phyloP scores from a whole-genome alignment of 1,140 invertebrate species.

The Elysia chlorotica region DNA sequence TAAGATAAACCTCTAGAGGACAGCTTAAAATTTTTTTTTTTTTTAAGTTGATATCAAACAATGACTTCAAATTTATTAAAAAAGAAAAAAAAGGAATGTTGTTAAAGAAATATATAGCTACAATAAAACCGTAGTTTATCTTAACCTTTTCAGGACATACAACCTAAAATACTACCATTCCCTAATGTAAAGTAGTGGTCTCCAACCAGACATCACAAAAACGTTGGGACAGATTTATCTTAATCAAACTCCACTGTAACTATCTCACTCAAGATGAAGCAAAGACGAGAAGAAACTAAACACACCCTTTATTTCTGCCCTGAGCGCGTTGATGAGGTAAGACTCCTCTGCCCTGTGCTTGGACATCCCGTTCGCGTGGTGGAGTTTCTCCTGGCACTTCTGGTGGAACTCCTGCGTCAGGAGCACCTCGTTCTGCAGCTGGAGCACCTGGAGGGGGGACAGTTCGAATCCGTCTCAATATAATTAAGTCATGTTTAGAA shows the following conservation, averaged over 20 bases:
- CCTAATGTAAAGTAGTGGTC: neutral
- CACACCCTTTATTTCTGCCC: slow-evolving; percentile 36
- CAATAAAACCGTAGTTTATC: neutral
- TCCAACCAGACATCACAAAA: neutral
- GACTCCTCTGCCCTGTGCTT: slow-evolving; percentile 28
- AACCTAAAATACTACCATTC: neutral
- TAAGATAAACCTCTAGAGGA: too few species aligned
- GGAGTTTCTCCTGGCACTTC: slow-evolving; percentile 53
- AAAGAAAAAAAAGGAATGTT: too few species aligned
- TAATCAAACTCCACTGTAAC: too few species aligned
- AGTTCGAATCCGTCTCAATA: too few species aligned
- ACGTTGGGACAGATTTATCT: neutral
- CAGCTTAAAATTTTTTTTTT: too few species aligned
- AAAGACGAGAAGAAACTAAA: neutral
- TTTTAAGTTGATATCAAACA: too few species aligned
- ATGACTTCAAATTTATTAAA: too few species aligned
- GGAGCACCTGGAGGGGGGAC: slow-evolving; percentile 40
- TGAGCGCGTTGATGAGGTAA: slow-evolving; percentile 29
- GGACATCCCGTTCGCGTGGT: slow-evolving; percentile 16
- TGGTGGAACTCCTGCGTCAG: slow-evolving; percentile 60
- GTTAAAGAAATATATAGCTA: too few species aligned
- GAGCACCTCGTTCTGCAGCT: slow-evolving; percentile 56
- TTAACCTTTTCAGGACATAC: neutral
- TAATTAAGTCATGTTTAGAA: neutral
- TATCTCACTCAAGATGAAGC: too few species aligned